Conservation (phyloP, 2,113 vertebrate species). For the Amazona vittata region DNA sequence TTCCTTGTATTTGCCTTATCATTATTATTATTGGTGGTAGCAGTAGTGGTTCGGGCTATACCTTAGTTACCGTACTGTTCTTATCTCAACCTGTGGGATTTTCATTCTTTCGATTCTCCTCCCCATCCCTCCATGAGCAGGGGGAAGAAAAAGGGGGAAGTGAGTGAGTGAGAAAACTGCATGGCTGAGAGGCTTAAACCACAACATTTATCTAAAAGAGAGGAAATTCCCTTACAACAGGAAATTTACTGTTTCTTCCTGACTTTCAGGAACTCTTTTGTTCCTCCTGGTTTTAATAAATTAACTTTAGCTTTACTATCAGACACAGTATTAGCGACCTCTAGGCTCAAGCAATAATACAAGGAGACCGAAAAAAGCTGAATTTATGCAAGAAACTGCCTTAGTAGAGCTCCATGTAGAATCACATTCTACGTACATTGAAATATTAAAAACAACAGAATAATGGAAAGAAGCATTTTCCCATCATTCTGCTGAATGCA, state of each 20-base stretch:
- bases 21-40: too few relatives aligned
- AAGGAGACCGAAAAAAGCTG: not conserved
- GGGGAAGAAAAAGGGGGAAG: too few relatives aligned
- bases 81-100: too few relatives aligned
- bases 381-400: not conserved
- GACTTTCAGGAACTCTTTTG: not conserved
- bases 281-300: not conserved
- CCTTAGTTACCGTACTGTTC: too few relatives aligned
- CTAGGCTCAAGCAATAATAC: not conserved
- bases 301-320: not conserved
- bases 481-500: not conserved
- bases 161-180: too few relatives aligned
- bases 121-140: too few relatives aligned
- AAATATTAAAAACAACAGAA: not conserved
- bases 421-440: not conserved
- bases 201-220: not conserved
- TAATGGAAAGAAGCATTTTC: not conserved
- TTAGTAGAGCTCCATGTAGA: not conserved
- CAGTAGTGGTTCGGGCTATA: too few relatives aligned
- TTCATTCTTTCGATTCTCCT: too few relatives aligned
- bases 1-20: too few relatives aligned
- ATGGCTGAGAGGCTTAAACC: too few relatives aligned
- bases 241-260: not conserved
- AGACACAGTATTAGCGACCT: not conserved
- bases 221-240: not conserved